Percentiles rank a stretch among this genome's conserved stretches.
phyloP scores from a whole-genome alignment of 2,888 invertebrate species.

The Tenthredo notha region DNA sequence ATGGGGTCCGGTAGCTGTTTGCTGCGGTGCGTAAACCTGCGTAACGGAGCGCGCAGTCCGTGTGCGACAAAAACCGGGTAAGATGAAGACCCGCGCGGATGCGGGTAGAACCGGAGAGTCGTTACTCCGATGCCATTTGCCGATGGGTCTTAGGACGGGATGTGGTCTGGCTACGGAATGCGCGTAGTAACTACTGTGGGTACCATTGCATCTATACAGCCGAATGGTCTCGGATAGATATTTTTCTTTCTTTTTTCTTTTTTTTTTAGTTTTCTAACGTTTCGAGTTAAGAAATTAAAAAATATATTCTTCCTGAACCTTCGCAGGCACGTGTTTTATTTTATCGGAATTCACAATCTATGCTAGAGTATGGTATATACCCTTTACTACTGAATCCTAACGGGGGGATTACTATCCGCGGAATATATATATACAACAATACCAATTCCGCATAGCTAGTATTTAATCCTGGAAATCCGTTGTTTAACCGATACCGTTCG shows the following conservation, averaged over 20 bases:
- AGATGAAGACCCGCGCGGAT: slow-evolving; percentile 55
- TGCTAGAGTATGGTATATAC: background rate
- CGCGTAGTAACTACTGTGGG: slow-evolving; percentile 58
- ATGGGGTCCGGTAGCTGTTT: background rate
- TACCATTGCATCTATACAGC: slow-evolving; percentile 20
- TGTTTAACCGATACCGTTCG: slow-evolving; percentile 29
- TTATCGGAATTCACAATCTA: slow-evolving; percentile 26
- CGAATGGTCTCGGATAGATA: background rate
- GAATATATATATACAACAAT: background rate
- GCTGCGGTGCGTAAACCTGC: slow-evolving; percentile 30
- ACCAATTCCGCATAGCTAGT: background rate
- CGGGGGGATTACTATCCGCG: background rate
- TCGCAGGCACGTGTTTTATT: slow-evolving; percentile 30
- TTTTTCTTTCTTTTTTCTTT: background rate
- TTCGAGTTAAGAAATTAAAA: background rate
- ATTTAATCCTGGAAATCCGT: slow-evolving; percentile 38
- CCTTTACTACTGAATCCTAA: background rate
- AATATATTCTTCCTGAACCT: background rate
- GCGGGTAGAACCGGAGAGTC: slow-evolving; percentile 50
- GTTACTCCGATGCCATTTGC: slow-evolving; percentile 51
- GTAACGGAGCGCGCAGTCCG: slow-evolving; percentile 40
- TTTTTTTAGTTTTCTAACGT: background rate
- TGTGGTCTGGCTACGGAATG: slow-evolving; percentile 66
- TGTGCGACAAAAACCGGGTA: slow-evolving; percentile 52
- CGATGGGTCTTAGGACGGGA: slow-evolving; percentile 60